Evolutionary conservation across 2,797 vertebrate species (phyloP).

Genomic region (Spinus olivaceus): DNA sequence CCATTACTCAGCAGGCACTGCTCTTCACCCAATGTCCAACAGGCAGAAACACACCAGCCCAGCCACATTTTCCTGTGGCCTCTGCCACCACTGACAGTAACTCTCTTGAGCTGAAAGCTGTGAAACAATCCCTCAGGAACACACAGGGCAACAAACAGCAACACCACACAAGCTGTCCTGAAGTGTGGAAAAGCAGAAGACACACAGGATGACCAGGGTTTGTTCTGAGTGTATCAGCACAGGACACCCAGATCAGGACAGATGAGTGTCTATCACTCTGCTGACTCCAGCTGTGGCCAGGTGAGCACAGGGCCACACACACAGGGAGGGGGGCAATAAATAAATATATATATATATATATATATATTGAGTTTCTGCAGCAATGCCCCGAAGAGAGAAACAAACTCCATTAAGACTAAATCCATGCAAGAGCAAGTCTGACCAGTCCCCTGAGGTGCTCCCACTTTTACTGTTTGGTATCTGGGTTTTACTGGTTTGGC

Average conservation of each 20-base stretch:
- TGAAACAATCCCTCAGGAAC: background rate
- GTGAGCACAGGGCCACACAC: background rate
- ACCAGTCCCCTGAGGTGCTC: background rate
- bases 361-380: background rate
- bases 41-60: background rate
- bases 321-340: background rate
- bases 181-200: background rate
- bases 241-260: background rate
- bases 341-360: background rate
- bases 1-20: background rate
- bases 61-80: background rate
- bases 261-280: accelerated
- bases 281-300: background rate
- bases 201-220: background rate
- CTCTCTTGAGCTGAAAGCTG: background rate
- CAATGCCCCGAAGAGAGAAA: background rate
- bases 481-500: background rate
- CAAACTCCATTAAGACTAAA: background rate
- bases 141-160: background rate
- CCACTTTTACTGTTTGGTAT: background rate
- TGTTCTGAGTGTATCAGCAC: accelerated
- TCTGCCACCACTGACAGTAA: background rate
- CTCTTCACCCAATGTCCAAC: accelerated
- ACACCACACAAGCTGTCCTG: background rate
- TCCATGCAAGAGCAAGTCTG: background rate